Base-by-base conservation (phyloP, 2,797 vertebrate species). In the Chaetodon trifasciatus region DNA sequence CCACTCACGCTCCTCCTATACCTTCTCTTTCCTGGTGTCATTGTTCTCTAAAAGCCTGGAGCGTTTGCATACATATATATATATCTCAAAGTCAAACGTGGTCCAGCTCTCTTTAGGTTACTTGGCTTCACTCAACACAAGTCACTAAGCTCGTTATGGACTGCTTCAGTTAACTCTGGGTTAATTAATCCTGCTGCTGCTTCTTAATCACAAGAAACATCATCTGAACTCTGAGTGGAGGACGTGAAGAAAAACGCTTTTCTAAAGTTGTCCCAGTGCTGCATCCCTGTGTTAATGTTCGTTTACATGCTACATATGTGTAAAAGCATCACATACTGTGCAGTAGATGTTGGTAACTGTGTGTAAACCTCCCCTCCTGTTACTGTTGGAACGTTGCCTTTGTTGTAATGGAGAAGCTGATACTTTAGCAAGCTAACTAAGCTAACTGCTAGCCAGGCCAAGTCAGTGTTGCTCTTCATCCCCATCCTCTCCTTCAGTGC, bases 1-100 rank as follows among this genome's bases (percentile, higher is more conserved):
- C 52, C 62, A 19, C 58, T n/a, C 64, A 10, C 3, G 5, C 39
- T 57, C 50, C 24, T 53, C 23, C 9, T 49, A 0, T 47, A 17
- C 24, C 28, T 49, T 69, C 77, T 76, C 53, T 39, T 23, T 58
- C 64, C 57, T 39, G 57, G 10, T 49, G 74, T 56, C 72, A 8
- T 56, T 69, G 74, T 64, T 3, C 21, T 66, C 8, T 13, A 8
- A 21, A 16, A 49, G 56, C 16, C 24, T 39, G 1, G 16, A 53
- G 79, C 7, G 6, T 32, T 2, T 8, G 23, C 28, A 3, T 28
- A 28, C 28, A 28, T 28, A 32, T 32, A 5, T 46, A 21, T n/a
- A 15, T 7, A 40, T 57, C 49, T 11, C 28, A 17, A 10, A 35
- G 52, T 15, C 52, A 1, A 52, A 4, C 8, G n/a, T 23, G 23